phyloP scores from a whole-genome alignment of 1,140 invertebrate species.

The Ctenoplectra terminalis region DNA sequence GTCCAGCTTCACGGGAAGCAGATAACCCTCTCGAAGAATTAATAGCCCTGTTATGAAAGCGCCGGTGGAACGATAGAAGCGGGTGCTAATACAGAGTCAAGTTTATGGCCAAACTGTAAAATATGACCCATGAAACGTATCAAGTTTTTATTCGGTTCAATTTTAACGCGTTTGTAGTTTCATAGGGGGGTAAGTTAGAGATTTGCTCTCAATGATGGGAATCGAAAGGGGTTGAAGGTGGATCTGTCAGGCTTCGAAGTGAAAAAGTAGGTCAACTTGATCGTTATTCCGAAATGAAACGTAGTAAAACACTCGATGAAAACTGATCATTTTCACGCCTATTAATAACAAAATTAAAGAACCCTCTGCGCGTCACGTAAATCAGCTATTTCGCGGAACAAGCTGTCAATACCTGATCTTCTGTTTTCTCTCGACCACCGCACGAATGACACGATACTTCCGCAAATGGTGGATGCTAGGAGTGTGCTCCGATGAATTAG shows the following conservation, averaged over 20 bases:
- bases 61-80: neutral
- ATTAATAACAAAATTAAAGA: too few species aligned
- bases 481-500: conserved; percentile 54
- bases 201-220: too few species aligned
- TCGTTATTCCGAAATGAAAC: too few species aligned
- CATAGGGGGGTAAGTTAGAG: too few species aligned
- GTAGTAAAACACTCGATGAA: too few species aligned
- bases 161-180: neutral
- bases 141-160: neutral
- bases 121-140: neutral
- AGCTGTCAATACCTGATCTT: conserved; percentile 38
- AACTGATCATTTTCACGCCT: too few species aligned
- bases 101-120: neutral
- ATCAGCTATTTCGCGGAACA: neutral
- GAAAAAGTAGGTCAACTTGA: too few species aligned
- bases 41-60: conserved; percentile 51
- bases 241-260: too few species aligned
- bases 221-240: too few species aligned
- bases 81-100: too few species aligned
- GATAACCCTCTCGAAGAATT: conserved; percentile 62
- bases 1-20: conserved; percentile 54
- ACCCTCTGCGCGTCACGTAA: too few species aligned
- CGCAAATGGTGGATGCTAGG: conserved; percentile 2
- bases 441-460: neutral
- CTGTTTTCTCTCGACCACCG: conserved; percentile 24